Evolutionary conservation across 1,140 invertebrate species (phyloP), one percentile per base, ranked within the genome.

Genomic region (Aphidius ervi): DNA sequence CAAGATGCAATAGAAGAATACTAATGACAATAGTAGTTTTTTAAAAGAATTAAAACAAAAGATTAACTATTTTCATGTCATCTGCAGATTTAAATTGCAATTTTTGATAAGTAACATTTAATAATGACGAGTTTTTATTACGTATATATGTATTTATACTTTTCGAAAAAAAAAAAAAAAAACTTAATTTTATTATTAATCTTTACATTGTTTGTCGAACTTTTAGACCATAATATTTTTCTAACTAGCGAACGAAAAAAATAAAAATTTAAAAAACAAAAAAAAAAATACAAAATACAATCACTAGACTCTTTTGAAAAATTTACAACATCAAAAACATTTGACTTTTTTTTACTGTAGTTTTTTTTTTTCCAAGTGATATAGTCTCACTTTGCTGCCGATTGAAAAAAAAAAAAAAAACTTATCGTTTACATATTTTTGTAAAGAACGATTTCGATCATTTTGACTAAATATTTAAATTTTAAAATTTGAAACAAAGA

Each of bases 51-150:
- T 16, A 16, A 16, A 16, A 16, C 0, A 16, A 16, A 16, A 16
- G 16, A 16, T 16, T 16, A 16, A 16, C 16, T 16, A 31, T 31
- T 31, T 31, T 31, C 4, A 31, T 31, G 23, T 31, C 23, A 1
- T 31, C 1, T 31, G 23, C 2, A 31, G 1, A 31, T 31, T 31
- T 31, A 31, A 31, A 31, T 31, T 31, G 23, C 4, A 31, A 31
- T 31, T 31, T 31, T 31, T 4, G 23, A 31, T 31, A 3, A 31
- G 4, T 31, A 31, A 31, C 60, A 65, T 59, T 62, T 56, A 65
- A 58, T 56, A 60, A 62, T 62, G 63, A 65, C 60, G 60, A 65
- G 63, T 65, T 65, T 65, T 62, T 57, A 40, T 65, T 65, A 62
- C 63, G 63, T 65, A 65, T 65, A 65, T 62, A 57, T 62, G 53